Evolutionary conservation across 2,797 vertebrate genomes (phyloP).

Genomic region (Spondyliosoma cantharus): DNA sequence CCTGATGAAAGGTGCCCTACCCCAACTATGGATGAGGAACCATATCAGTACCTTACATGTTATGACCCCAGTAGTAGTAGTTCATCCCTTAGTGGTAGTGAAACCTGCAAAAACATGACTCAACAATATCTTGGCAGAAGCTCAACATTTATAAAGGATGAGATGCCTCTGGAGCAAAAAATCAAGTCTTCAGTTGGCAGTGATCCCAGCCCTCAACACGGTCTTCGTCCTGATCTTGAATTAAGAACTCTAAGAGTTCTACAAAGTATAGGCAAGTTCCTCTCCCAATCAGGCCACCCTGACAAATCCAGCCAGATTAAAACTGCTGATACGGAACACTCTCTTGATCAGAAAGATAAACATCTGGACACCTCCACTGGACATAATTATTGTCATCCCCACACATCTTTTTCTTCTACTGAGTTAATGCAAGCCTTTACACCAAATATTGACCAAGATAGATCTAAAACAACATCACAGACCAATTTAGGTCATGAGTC

Average conservation of each 20-base stretch:
- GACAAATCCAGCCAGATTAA: slow-evolving; percentile 19
- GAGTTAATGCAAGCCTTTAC: slow-evolving; percentile 30
- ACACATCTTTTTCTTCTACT: background rate
- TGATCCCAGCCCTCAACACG: background rate
- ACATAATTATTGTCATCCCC: slow-evolving; percentile 13
- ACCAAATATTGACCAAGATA: slow-evolving; percentile 24
- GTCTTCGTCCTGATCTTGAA: slow-evolving; percentile 53
- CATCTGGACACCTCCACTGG: background rate
- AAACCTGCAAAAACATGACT: slow-evolving; percentile 24
- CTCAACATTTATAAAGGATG: slow-evolving; percentile 29
- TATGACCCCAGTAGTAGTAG: slow-evolving; percentile 16
- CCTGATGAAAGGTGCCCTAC: slow-evolving; percentile 71
- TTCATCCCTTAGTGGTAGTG: slow-evolving; percentile 4
- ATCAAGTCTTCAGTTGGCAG: background rate
- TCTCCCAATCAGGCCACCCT: slow-evolving; percentile 32
- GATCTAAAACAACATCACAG: slow-evolving; percentile 26
- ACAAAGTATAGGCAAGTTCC: slow-evolving; percentile 43
- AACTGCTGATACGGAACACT: slow-evolving; percentile 1
- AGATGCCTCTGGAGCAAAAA: slow-evolving; percentile 31
- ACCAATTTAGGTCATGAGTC: slow-evolving; percentile 35
- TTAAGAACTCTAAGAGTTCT: slow-evolving; percentile 60
- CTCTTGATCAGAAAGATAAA: slow-evolving; percentile 29
- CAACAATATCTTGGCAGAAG: slow-evolving; percentile 10
- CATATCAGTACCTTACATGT: slow-evolving; percentile 24
- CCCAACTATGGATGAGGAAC: slow-evolving; percentile 79